A percentile compares a stretch with the other conserved stretches of the same genome.
Evolutionary conservation across 2,888 invertebrate species (phyloP).

Genomic region (Lissonota sp.): DNA sequence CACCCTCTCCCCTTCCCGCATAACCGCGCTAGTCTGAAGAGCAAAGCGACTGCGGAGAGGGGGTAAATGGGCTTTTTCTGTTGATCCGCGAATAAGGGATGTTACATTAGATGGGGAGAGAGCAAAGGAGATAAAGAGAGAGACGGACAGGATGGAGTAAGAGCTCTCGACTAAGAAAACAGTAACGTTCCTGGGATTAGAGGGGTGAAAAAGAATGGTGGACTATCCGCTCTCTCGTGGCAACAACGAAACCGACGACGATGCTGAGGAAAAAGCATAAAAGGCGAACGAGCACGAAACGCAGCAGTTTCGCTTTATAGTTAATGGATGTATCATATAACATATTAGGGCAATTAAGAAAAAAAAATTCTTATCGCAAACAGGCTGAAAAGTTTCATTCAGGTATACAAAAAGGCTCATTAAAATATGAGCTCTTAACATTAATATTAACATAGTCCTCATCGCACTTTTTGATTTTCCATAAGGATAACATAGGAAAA

Average conservation of each 20-base stretch:
- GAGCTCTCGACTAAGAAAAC: conserved; percentile 13
- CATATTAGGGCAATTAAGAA: no score
- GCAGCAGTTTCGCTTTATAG: neutral
- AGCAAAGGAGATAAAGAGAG: conserved; percentile 58
- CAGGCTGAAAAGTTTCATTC: no score
- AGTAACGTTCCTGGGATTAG: neutral
- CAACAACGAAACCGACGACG: conserved; percentile 2
- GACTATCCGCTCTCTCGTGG: neutral
- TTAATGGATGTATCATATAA: no score
- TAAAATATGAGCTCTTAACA: no score
- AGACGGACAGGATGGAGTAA: conserved; percentile 10
- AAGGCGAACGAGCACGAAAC: conserved; percentile 3
- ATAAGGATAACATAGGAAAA: no score
- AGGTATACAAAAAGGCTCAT: no score
- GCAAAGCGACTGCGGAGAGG: conserved; percentile 14
- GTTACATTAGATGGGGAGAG: conserved; percentile 42
- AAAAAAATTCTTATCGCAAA: no score
- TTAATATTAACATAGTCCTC: no score
- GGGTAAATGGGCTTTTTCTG: conserved; percentile 69
- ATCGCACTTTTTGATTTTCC: no score
- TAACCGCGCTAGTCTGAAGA: conserved; percentile 8
- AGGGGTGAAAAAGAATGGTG: conserved; percentile 11
- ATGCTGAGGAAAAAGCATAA: conserved; percentile 22
- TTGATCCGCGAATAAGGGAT: no score
- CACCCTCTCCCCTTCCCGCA: neutral